These are phyloP conservation scores for Nannobrachium achirus DNA, from an alignment of 2,113 vertebrate species.

Conservation along the genomic window DNA sequence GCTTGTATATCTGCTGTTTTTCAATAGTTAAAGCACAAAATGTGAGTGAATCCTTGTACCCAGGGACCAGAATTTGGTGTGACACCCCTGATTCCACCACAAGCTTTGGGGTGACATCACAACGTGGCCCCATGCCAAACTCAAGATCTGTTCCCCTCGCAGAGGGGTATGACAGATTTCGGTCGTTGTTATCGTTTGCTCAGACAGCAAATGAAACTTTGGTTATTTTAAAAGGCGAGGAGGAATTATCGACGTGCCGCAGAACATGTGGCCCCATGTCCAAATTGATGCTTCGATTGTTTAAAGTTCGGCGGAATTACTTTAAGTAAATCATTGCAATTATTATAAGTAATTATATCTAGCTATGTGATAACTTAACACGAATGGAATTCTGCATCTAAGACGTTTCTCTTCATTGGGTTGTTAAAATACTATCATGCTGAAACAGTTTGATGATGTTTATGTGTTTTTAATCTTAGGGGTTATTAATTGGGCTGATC, in stretches of 20 bases:
- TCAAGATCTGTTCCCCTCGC: conserved; percentile 19
- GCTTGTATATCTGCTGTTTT: no score
- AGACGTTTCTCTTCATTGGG: no score
- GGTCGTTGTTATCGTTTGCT: conserved; percentile 3
- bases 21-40: no score
- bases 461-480: neutral
- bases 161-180: conserved; percentile 4
- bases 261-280: no score
- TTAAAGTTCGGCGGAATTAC: neutral
- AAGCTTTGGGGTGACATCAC: conserved; percentile 25
- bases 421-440: neutral
- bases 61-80: no score
- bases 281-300: neutral
- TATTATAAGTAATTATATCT: no score
- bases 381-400: no score
- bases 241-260: no score
- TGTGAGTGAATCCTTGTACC: no score
- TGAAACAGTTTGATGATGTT: conserved; percentile 15
- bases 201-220: neutral
- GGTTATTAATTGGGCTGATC: neutral
- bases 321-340: conserved; percentile 3
- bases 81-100: no score
- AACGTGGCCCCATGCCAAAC: conserved; percentile 15
- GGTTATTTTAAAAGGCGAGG: no score
- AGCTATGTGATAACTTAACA: no score